A percentile compares a stretch with the other conserved stretches of the same genome.
These are phyloP conservation scores for Iguana delicatissima DNA, from an alignment of 2,797 vertebrate species.

Conservation along the genomic window DNA sequence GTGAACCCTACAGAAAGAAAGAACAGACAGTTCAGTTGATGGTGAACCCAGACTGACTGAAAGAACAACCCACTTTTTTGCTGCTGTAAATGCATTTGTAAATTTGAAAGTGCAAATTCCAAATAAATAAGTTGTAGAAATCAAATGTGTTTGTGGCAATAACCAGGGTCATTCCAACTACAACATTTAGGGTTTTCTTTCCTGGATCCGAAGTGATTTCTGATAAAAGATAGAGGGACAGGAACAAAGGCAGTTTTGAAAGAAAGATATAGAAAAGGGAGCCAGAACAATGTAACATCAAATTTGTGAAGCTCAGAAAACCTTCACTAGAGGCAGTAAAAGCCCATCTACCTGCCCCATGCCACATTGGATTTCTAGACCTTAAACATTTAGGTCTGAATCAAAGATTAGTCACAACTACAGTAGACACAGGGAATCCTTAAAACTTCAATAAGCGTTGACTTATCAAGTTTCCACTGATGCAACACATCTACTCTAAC, in stretches of 20 bases:
- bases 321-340: neutral
- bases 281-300: neutral
- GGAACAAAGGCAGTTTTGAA: neutral
- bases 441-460: no score
- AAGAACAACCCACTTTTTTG: neutral
- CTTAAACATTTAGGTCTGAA: neutral
- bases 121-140: neutral
- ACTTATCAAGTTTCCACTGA: no score
- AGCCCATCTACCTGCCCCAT: neutral
- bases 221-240: neutral
- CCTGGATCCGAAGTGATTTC: neutral
- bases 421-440: no score
- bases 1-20: slow-evolving; percentile 74
- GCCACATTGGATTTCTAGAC: neutral
- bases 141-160: neutral
- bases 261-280: neutral
- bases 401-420: no score
- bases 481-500: no score
- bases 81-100: no score
- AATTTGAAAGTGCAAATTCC: neutral
- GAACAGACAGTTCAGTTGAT: neutral
- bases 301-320: neutral
- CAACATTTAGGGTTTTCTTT: neutral
- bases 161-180: neutral
- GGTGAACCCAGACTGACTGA: no score